Conservation (phyloP, 2,888 invertebrate genomes). For the Lottia scabra region DNA sequence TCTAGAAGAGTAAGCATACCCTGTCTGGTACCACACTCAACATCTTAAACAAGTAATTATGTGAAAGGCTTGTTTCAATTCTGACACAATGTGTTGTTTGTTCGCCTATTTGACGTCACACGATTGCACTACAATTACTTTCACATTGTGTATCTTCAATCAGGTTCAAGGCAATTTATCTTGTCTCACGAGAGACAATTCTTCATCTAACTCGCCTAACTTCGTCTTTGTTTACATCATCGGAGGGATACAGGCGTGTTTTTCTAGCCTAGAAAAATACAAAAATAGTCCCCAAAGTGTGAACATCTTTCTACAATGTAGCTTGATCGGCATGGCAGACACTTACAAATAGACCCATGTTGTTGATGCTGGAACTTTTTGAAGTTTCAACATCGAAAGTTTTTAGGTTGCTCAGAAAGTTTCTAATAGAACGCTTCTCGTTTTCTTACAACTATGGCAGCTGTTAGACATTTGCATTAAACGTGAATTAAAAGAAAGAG, state of each 20-base stretch:
- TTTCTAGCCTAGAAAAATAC: not conserved
- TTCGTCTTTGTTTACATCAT: slow-evolving; percentile 2
- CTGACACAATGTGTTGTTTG: too few relatives aligned
- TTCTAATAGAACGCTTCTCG: not conserved
- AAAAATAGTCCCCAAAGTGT: slow-evolving; percentile 4
- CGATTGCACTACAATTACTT: not conserved
- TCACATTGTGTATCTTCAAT: not conserved
- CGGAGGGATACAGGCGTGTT: not conserved
- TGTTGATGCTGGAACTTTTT: not conserved
- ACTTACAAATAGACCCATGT: not conserved
- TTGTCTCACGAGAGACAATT: not conserved
- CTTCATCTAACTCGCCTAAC: not conserved
- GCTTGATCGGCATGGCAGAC: not conserved
- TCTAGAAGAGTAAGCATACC: too few relatives aligned
- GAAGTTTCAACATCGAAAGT: not conserved
- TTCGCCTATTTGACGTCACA: not conserved
- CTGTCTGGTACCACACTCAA: too few relatives aligned
- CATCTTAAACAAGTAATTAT: too few relatives aligned
- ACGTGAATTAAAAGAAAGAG: too few relatives aligned
- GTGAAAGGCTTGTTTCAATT: too few relatives aligned
- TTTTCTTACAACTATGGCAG: not conserved
- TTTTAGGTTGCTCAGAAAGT: not conserved
- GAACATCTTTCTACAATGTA: slow-evolving; percentile 5
- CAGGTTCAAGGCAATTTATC: not conserved
- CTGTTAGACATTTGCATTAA: not conserved